Evolutionary conservation across 2,888 invertebrate species (phyloP), one percentile per base, ranked within the genome.

Genomic region (Sclerodermus sp.): DNA sequence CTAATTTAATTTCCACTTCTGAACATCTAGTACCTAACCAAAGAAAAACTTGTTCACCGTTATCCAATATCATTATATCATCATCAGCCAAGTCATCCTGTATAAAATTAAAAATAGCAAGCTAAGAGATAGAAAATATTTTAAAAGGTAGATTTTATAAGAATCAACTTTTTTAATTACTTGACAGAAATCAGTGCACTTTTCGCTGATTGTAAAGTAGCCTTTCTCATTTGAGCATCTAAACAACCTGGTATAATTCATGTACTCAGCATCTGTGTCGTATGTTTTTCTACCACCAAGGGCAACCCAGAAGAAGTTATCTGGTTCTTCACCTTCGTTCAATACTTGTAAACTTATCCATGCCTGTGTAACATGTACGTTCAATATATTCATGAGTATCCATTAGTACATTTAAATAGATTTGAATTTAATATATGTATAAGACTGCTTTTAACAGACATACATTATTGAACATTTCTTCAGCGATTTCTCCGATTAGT

Each of bases 181-280:
- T 85, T 96, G 96, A 78, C 96, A 96, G 81, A 96, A 96, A 79
- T 96, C 96, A 0, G 94, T 91, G 80, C 98, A 99, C 77, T 99
- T 99, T 79, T 99, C 99, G 0, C 97, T 97, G 36, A 99, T 96
- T 1, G 93, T 92, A 79, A 99, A 99, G 80, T 97, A 99, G 4
- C 99, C 99, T 76, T 97, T 97, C 76, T 99, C 99, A 79, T 99
- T 99, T 40, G 98, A 99, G 79, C 99, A 99, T 47, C 99, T 86
- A 82, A 99, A 99, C 34, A 99, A 83, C 42, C 99, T 83, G 1
- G 96, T 93, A 79, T 87, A 92, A 71, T 91, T 86, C 89, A 99
- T 96, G 76, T 90, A 99, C 37, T 89, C 89, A 0, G 95, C 93
- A 71, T 92, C 88, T 4, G 83, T 84, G 50, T 96, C 96, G 76